Evolutionary conservation across 2,888 invertebrate species (phyloP), one percentile per base, ranked within the genome.

Genomic region (Polydrusus pterygomalis): DNA sequence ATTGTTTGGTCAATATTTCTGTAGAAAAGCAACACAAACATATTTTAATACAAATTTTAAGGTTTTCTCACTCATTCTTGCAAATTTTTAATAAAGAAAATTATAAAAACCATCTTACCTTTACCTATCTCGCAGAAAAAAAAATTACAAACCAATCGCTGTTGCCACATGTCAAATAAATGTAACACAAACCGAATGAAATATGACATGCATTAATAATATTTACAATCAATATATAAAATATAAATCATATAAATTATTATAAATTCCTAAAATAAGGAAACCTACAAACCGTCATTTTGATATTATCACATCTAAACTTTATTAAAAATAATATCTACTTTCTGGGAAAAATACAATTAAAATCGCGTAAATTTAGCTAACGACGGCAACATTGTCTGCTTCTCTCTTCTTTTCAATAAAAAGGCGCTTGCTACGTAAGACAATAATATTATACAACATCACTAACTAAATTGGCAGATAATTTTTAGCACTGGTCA

Each of bases 81-180:
- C 0, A 0, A 13, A 11, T 10, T 38, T 60, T 60, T 40, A 15
- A 17, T 60, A 11, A 60, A 11, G 10, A 60, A 60, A 54, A 38
- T 38, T 9, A 10, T 17, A 18, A 18, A 38, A 38, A 60, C 3
- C 58, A 60, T 25, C 58, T 25, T 60, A 60, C 58, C 38, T 60
- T 15, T 40, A 18, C 30, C 34, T 10, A 34, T 34, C 34, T 10
- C 1, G 15, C 56, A 60, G 17, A 38, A 60, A 38, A 60, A 60
- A 60, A 20, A 15, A n/a, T 10, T 47, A 47, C 17, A 47, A 60
- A 60, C 58, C 38, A 60, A 40, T 6, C 38, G 8, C 17, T 40
- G 58, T 60, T 38, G 58, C 38, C 58, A 60, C 5, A n/a, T 13
- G 5, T 13, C n/a, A 11, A 13, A 7, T n/a, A n/a, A n/a, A n/a